Evolutionary conservation across 2,797 vertebrate species (phyloP).

Genomic region (Rousettus madagascariensis): DNA sequence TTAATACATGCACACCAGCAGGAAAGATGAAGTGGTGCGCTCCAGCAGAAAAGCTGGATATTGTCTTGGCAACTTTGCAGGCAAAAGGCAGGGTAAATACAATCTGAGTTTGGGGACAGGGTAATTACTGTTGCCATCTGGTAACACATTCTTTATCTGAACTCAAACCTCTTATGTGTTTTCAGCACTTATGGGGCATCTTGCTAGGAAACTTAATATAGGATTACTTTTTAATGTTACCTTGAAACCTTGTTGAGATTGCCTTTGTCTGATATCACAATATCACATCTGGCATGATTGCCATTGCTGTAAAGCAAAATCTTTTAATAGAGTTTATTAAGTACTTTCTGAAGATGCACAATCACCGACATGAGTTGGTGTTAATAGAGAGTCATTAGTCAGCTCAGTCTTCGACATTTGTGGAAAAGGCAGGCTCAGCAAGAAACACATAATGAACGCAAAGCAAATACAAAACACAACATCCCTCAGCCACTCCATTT

Average conservation of each 20-base stretch:
- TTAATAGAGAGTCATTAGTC: conserved; percentile 71
- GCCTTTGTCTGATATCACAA: conserved; percentile 77
- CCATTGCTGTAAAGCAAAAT: conserved; percentile 62
- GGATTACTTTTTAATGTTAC: conserved; percentile 80
- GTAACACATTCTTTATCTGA: conserved; percentile 73
- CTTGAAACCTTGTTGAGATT: conserved; percentile 72
- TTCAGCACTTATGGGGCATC: conserved; percentile 71
- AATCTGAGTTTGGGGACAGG: conserved; percentile 72
- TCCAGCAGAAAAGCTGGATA: background rate
- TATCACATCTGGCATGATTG: conserved; percentile 72
- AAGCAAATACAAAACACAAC: conserved; percentile 65
- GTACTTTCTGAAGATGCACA: conserved; percentile 70
- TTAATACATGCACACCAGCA: conserved; percentile 73
- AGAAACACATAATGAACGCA: conserved; percentile 66
- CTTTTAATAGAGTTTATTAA: conserved; percentile 72
- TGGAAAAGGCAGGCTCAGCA: conserved; percentile 68
- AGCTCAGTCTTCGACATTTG: conserved; percentile 67
- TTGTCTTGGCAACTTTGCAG: conserved; percentile 67
- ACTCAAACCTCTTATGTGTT: conserved; percentile 66
- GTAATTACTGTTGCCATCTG: conserved; percentile 77
- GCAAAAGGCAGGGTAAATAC: conserved; percentile 73
- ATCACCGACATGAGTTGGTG: conserved; percentile 61
- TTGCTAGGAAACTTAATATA: conserved; percentile 72
- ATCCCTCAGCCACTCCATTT: conserved; percentile 50
- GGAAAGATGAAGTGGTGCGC: conserved; percentile 43